Base-by-base conservation (phyloP, 2,113 vertebrate genomes). In the Salvelinus namaycush region DNA sequence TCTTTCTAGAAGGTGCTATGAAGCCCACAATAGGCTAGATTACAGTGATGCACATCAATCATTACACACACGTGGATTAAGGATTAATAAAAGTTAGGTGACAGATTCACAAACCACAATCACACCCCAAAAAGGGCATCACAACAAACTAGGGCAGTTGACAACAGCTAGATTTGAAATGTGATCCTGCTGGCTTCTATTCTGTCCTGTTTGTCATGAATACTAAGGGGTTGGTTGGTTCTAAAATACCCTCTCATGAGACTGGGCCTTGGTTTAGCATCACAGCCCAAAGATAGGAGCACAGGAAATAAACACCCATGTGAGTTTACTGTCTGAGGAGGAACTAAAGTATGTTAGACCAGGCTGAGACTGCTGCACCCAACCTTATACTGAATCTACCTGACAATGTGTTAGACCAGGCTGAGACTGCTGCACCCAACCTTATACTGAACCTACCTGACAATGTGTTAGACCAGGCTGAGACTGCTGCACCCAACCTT, bases 161-260 rank as follows among this genome's bases (percentile, higher is more conserved):
- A 84, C 76, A 84, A 86, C 77, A 78, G 24, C 71, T 24, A 73
- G 27, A 67, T 78, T 73, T 74, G 79, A 78, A 81, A 86, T 80
- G 49, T 77, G 78, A 87, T 78, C 72, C 73, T 78, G 44, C 20
- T 18, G 54, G 68, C 79, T 85, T 72, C 84, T 84, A 68, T 84
- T 84, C 11, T 79, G 51, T 60, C n/a, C 73, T 77, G 74, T 81
- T 86, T 82, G 76, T 74, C 70, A 83, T 79, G n/a, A 71, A 81
- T 74, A 81, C 54, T 26, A 59, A 54, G 12, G 51, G 1, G 51
- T 16, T 54, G 51, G 12, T 77, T 18, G 9, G 70, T 54, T 78
- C 75, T 68, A 79, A 75, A 81, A 84, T 83, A 82, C 72, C 57
- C 1, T n/a, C 44, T 79, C 80, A 81, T 73, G 49, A 68, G 66